These are phyloP conservation scores for Heliocidaris tuberculata DNA, from an alignment of 35 echinoderm and acorn worm species.

Conservation along the genomic window DNA sequence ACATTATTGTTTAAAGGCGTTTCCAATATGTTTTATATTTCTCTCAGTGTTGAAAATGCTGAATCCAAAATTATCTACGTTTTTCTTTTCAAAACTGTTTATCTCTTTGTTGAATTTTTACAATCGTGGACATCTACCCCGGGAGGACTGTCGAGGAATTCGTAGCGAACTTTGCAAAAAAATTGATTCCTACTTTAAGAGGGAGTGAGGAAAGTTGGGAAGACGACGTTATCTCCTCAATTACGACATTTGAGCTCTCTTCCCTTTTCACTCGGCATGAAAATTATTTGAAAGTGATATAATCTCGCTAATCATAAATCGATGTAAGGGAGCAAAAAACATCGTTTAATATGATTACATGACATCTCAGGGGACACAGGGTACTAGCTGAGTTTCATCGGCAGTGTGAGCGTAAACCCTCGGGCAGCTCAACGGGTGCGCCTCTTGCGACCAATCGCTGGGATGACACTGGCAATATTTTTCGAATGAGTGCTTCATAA, in stretches of 20 bases:
- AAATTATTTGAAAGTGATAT: conserved; percentile 32
- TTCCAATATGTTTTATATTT: too few species aligned
- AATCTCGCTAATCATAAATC: conserved; percentile 21
- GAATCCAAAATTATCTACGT: too few species aligned
- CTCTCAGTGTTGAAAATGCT: too few species aligned
- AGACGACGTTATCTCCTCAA: background rate
- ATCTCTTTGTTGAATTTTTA: background rate
- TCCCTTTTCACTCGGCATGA: background rate
- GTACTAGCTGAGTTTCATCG: background rate
- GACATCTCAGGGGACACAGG: background rate
- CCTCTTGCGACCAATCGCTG: background rate
- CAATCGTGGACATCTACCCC: background rate
- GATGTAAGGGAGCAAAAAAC: background rate
- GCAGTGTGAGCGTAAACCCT: background rate
- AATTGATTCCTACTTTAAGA: background rate
- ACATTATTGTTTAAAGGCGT: too few species aligned
- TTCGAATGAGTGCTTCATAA: background rate
- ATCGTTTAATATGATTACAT: conserved; percentile 35
- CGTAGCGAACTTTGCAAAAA: background rate
- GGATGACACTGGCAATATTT: background rate
- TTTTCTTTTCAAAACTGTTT: too few species aligned
- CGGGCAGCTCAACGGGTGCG: background rate
- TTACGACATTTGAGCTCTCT: background rate
- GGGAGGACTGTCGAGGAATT: background rate
- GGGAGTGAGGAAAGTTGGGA: background rate